Conservation (phyloP, 2,888 invertebrate genomes). For the Diaperis boleti region DNA sequence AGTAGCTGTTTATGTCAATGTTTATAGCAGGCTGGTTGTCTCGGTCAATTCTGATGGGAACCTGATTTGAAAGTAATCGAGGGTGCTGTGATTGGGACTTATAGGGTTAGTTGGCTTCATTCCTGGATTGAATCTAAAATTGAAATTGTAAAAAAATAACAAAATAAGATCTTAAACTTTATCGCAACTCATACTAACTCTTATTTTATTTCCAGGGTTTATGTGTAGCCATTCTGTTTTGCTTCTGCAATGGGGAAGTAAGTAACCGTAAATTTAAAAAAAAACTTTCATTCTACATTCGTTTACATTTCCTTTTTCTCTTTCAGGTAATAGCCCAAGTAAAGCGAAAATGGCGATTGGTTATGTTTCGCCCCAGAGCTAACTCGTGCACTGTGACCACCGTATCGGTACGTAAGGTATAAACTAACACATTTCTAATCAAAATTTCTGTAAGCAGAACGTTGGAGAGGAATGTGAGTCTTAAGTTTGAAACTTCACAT, state of each 20-base stretch:
- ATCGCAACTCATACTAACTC: too few species aligned
- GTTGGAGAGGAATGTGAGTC: not conserved
- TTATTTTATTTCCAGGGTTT: constrained; percentile 78
- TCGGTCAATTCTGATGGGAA: too few species aligned
- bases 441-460: not conserved
- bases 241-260: constrained; percentile 97
- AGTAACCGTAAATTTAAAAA: constrained; percentile 50
- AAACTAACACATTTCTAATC: constrained; percentile 12
- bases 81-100: too few species aligned
- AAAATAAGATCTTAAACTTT: too few species aligned
- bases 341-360: constrained; percentile 82
- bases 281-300: not conserved
- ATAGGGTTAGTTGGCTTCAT: too few species aligned
- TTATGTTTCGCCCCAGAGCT: constrained; percentile 81
- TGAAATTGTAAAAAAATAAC: too few species aligned
- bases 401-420: constrained; percentile 81
- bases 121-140: too few species aligned
- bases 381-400: constrained; percentile 89
- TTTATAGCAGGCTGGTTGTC: too few species aligned
- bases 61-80: too few species aligned
- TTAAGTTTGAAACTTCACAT: too few species aligned
- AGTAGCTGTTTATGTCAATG: too few species aligned
- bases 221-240: constrained; percentile 91
- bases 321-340: constrained; percentile 80
- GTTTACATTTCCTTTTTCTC: not conserved